Conservation (phyloP, 2,888 invertebrate genomes). For the Bibio marci region DNA sequence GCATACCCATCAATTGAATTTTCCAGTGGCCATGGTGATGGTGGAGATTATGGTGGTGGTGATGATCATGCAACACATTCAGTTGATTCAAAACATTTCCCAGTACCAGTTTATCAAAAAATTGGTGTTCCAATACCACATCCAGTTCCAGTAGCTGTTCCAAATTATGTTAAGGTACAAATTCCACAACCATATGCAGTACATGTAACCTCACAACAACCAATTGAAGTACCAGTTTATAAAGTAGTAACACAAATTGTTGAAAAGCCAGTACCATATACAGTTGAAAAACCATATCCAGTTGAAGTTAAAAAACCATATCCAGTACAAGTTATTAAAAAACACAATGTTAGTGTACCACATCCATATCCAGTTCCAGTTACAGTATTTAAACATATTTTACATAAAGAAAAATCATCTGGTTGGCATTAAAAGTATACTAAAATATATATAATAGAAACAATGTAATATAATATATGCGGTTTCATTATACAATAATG, state of each 20-base stretch:
- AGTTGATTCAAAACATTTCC: slow-evolving; percentile 50
- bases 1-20: background rate
- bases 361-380: slow-evolving; percentile 59
- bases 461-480: no score
- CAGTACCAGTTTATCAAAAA: slow-evolving; percentile 52
- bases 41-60: slow-evolving; percentile 35
- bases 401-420: no score
- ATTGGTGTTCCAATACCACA: slow-evolving; percentile 57
- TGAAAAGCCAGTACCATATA: slow-evolving; percentile 55
- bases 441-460: no score
- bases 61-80: slow-evolving; percentile 41
- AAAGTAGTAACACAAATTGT: slow-evolving; percentile 55
- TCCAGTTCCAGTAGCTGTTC: slow-evolving; percentile 52
- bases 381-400: slow-evolving; percentile 50
- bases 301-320: slow-evolving; percentile 58
- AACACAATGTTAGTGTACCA: slow-evolving; percentile 49
- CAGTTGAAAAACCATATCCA: slow-evolving; percentile 47
- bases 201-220: slow-evolving; percentile 48
- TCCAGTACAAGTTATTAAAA: slow-evolving; percentile 59
- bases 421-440: no score
- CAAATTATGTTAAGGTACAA: slow-evolving; percentile 40
- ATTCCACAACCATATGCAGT: slow-evolving; percentile 62
- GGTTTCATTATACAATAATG: no score
- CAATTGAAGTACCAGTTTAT: slow-evolving; percentile 54
- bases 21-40: slow-evolving; percentile 10